Evolutionary conservation across 1,140 invertebrate genomes (phyloP), one percentile per base, ranked within the genome.

Genomic region (Trichomalopsis sarcophagae): DNA sequence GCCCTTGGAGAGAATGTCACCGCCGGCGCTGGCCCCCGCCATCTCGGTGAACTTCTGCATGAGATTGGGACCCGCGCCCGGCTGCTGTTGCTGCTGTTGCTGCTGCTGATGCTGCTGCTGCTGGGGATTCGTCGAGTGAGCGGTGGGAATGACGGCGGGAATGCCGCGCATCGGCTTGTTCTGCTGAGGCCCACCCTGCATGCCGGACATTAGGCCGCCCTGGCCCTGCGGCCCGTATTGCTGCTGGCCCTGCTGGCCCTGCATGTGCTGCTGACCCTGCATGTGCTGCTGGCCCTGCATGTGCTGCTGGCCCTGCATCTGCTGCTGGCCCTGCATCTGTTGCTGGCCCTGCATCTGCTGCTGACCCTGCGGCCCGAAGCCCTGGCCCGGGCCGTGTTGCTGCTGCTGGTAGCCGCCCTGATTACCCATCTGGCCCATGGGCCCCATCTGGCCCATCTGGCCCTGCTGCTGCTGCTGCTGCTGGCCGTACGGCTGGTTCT

Each of bases 31-130:
- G 30, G 96, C 96, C 21, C 92, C 93, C 0, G 94, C 94, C 93
- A 97, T 97, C 90, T 97, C 97, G 82, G 95, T 95, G 88, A 97
- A 95, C 89, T 97, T 97, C 90, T 97, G 96, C 96, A 97, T 97
- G 74, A 97, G 94, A 91, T 96, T 96, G 23, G 96, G 95, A 10
- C 95, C 93, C 77, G 91, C 90, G 81, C 92, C 90, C 2, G 50
- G 11, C 33, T 69, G 78, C 86, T 91, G 88, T 80, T 93, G 91
- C 79, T 90, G 91, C 44, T 90, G 92, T 47, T 91, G 92, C 47
- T 91, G 92, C 81, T 93, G 91, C 62, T 92, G 92, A 68, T 91
- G 92, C 78, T 93, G 91, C 78, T 93, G 91, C 78, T 91, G 92
- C 78, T 93, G 91, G 30, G 91, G 87, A 33, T 91, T 90, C 74